Evolutionary conservation across 2,113 vertebrate species (phyloP), one percentile per base, ranked within the genome.

Genomic region (Mormyrus lacerda): DNA sequence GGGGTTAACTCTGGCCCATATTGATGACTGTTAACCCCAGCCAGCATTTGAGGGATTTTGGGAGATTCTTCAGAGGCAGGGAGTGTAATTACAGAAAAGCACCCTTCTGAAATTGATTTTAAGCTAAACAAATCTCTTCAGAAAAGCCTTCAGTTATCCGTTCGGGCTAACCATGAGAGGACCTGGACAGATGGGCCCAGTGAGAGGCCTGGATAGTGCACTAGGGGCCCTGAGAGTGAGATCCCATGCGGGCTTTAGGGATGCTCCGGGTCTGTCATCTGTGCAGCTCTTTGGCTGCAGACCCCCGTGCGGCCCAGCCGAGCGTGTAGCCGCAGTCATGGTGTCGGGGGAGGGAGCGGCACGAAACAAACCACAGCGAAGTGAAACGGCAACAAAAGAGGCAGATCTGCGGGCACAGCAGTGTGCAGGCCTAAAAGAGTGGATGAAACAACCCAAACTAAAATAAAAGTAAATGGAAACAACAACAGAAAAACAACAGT

Each of bases 31-130:
- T 91, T 93, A 85, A 91, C 92, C 90, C 91, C 91, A 94, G 95
- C 94, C 94, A 94, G 93, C 92, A 90, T 94, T 94, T 94, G 93
- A 94, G 92, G 93, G 93, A 94, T 94, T 95, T 94, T 92, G 94
- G 73, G 93, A 93, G 90, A 83, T 90, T 88, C 90, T 87, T 88
- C 92, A 92, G 92, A 94, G 94, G 94, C 94, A 92, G 94, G 94
- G 92, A 91, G 93, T 91, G 92, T 94, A 95, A 95, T 95, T 94
- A 95, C 94, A 93, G 93, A 94, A 95, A 95, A 95, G 93, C 94
- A 92, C 93, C 92, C 93, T 94, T 50, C 24, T 85, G 82, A 79
- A 79, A 79, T 79, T 42, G 94, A 95, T 95, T 95, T 95, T 92
- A 93, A 94, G 93, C 94, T 93, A 94, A 95, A 95, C 94, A 93